Percentiles rank a stretch among this genome's conserved stretches.
These are phyloP conservation scores for Agrotis puta DNA, from an alignment of 2,888 invertebrate species.

Conservation along the genomic window DNA sequence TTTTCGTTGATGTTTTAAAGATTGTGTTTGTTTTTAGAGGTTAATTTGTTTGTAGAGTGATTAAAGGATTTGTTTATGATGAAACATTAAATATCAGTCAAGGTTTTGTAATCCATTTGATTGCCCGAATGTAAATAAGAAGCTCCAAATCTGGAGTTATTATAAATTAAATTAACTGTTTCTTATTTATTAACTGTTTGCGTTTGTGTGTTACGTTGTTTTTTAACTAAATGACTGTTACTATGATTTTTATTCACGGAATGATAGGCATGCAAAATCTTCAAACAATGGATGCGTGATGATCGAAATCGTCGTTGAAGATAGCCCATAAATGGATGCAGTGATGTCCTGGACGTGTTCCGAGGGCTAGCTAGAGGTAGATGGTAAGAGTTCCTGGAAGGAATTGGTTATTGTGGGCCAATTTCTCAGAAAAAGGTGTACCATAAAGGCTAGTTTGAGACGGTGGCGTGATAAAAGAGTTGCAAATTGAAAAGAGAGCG, in stretches of 20 bases:
- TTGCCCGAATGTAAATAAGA: not conserved
- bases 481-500: too few species aligned
- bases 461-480: too few species aligned
- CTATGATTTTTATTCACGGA: not conserved
- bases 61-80: slow-evolving; percentile 3
- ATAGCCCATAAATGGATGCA: too few species aligned
- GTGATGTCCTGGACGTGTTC: too few species aligned
- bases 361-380: too few species aligned
- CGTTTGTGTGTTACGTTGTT: not conserved
- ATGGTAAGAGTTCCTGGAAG: too few species aligned
- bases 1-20: slow-evolving; percentile 34
- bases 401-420: too few species aligned
- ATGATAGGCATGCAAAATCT: too few species aligned
- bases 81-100: not conserved
- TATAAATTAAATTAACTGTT: not conserved
- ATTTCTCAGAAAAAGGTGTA: too few species aligned
- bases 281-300: too few species aligned
- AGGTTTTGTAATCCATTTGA: not conserved
- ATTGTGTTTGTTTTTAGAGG: slow-evolving; percentile 30
- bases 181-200: not conserved
- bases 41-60: slow-evolving; percentile 13
- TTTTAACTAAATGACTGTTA: not conserved
- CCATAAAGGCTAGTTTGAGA: too few species aligned
- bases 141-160: not conserved
- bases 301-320: too few species aligned